Evolutionary conservation across 1,140 invertebrate genomes (phyloP).

Genomic region (Drosophila nikananu): DNA sequence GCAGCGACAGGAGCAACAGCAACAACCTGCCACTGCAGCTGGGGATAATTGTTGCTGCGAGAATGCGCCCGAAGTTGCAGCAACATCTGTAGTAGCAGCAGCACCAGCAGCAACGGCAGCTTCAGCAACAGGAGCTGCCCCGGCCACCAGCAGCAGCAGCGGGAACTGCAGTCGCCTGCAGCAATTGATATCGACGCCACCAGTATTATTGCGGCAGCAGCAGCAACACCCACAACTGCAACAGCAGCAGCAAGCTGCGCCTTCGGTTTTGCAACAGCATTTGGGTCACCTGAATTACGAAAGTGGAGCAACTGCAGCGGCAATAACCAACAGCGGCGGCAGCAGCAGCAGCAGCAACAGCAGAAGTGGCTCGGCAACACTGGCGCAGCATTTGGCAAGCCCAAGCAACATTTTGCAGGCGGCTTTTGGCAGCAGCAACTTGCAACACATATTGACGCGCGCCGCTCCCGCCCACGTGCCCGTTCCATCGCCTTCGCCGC

Average conservation of each 20-base stretch:
- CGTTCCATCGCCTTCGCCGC: conserved; percentile 52
- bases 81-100: conserved; percentile 24
- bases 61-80: conserved; percentile 51
- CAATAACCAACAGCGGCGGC: conserved; percentile 26
- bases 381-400: conserved; percentile 82
- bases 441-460: conserved; percentile 81
- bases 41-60: conserved; percentile 80
- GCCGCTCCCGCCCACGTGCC: conserved; percentile 26
- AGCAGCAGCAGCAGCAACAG: conserved; percentile 35
- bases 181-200: conserved; percentile 84
- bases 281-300: conserved; percentile 85
- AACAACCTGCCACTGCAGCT: conserved; percentile 38
- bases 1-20: conserved; percentile 46
- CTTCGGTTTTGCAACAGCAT: conserved; percentile 85
- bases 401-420: conserved; percentile 80
- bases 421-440: conserved; percentile 72
- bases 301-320: conserved; percentile 81
- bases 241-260: conserved; percentile 52
- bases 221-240: conserved; percentile 61
- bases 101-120: conserved; percentile 23
- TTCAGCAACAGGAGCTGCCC: conserved; percentile 45
- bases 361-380: conserved; percentile 77
- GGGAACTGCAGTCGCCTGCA: conserved; percentile 80
- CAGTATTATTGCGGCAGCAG: conserved; percentile 80
- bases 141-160: conserved; percentile 58